phyloP scores from a whole-genome alignment of 64 coral and sea anemone species.

The Dendrophyllia cribrosa region DNA sequence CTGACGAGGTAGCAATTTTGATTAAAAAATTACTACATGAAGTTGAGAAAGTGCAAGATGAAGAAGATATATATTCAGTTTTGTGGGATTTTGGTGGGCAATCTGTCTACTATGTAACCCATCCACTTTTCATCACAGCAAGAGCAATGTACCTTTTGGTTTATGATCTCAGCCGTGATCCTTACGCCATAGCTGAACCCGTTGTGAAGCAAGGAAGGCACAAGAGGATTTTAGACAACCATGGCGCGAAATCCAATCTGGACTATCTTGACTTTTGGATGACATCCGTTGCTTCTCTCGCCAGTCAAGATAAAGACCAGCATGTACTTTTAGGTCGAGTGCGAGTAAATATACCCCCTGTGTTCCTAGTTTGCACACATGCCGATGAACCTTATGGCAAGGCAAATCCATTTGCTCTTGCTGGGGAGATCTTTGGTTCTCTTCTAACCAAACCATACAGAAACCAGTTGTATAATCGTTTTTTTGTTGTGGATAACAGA shows the following conservation, averaged over 20 bases:
- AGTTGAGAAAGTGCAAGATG: neutral
- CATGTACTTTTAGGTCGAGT: neutral
- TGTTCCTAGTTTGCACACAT: slow-evolving; percentile 14
- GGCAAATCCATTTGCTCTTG: neutral
- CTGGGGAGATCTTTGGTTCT: neutral
- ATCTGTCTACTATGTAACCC: neutral
- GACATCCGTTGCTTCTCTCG: neutral
- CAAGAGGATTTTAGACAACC: neutral
- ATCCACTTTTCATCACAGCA: neutral
- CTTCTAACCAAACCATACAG: neutral
- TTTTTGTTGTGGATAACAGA: slow-evolving; percentile 3
- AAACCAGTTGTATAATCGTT: neutral
- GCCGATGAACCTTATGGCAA: neutral
- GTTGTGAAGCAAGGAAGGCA: neutral
- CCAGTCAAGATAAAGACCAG: neutral
- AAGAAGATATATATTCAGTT: neutral
- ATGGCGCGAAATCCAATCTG: neutral
- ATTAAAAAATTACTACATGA: neutral
- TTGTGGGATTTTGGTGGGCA: slow-evolving; percentile 8
- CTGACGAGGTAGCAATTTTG: neutral
- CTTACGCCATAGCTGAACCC: neutral
- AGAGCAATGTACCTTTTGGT: slow-evolving; percentile 4
- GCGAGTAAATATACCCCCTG: neutral
- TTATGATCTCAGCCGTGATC: slow-evolving; percentile 1
- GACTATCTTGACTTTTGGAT: slow-evolving; percentile 14